Base-by-base conservation (phyloP, 53 echinoderm and acorn worm species). In the Pentamera pediparva region DNA sequence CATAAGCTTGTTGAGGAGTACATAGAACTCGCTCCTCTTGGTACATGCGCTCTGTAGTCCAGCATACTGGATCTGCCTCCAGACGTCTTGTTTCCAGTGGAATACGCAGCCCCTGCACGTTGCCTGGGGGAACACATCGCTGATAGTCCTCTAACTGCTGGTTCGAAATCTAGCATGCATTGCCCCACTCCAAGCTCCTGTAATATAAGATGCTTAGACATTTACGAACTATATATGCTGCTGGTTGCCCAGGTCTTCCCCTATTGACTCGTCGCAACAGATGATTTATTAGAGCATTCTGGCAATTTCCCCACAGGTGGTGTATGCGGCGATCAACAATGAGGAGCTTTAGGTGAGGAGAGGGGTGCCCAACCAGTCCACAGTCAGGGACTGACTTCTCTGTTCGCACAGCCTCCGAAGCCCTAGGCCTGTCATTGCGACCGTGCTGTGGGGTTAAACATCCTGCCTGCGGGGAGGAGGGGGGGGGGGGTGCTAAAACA, bases 71-170 rank as follows among this genome's bases (percentile, higher is more conserved):
- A 39, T 32, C 48, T 82, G 53, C 27, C 76, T 35, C 65, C 76
- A 82, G 0, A 82, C 83, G 0, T 76, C 83, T 32, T 82, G 76
- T 4, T 76, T 82, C 65, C 65, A 82, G 69, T 82, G 83, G 35
- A 76, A 82, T 0, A 82, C 45, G 26, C 76, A 76, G 5, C 76
- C 76, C 13, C 63, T 56, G 39, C 52, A 56, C 27, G 34, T 12
- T 1, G 65, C 83, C 5, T 82, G 75, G 3, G 28, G 53, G n/a
- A 81, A 63, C 2, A 76, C 56, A 4, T 75, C 55, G 12, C 35
- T 4, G 2, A 64, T 4, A 3, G 78, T 26, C 27, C 31, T 17
- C 78, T 51, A 78, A 7, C 50, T 2, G 82, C 65, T 30, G 57
- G 37, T 40, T 82, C 82, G 30, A 82, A 82, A 45, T 82, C 82